Evolutionary conservation across 2,888 invertebrate species (phyloP).

Genomic region (Bembecia ichneumoniformis): DNA sequence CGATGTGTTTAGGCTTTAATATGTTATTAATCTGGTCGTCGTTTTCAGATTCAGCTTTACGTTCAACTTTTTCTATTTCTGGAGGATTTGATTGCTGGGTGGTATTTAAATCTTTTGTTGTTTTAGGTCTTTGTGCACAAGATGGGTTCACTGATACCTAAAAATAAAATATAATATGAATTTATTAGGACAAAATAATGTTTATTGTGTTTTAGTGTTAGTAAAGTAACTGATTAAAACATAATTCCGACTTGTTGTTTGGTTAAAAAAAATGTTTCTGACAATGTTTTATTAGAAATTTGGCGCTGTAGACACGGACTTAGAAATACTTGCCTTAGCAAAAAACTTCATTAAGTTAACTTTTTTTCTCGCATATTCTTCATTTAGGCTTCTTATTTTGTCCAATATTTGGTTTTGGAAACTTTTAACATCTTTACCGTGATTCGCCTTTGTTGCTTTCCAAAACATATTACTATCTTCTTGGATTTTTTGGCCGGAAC

Average conservation of each 20-base stretch:
- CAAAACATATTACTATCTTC: neutral
- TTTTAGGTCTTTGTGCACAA: constrained; percentile 1
- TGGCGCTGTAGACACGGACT: too few relatives aligned
- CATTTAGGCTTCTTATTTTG: neutral
- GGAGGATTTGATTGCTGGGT: constrained; percentile 1
- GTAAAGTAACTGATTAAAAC: neutral
- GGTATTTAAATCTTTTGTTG: neutral
- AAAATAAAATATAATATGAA: neutral
- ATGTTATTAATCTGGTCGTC: constrained; percentile 1
- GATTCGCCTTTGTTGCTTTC: neutral
- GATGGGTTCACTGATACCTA: neutral
- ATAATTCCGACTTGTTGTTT: too few relatives aligned
- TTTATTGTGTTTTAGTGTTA: neutral
- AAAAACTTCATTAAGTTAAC: constrained; percentile 1
- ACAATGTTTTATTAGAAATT: too few relatives aligned
- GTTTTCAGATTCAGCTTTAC: neutral
- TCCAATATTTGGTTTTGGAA: constrained; percentile 1
- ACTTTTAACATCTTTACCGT: neutral
- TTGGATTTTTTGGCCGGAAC: neutral
- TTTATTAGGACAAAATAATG: neutral
- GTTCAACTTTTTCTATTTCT: neutral
- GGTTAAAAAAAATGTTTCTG: too few relatives aligned
- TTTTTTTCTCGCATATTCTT: neutral
- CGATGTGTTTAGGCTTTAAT: constrained; percentile 1
- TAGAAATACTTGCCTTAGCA: neutral